Base-by-base conservation (phyloP, 2,797 vertebrate genomes). In the Tiaroga cobitis region DNA sequence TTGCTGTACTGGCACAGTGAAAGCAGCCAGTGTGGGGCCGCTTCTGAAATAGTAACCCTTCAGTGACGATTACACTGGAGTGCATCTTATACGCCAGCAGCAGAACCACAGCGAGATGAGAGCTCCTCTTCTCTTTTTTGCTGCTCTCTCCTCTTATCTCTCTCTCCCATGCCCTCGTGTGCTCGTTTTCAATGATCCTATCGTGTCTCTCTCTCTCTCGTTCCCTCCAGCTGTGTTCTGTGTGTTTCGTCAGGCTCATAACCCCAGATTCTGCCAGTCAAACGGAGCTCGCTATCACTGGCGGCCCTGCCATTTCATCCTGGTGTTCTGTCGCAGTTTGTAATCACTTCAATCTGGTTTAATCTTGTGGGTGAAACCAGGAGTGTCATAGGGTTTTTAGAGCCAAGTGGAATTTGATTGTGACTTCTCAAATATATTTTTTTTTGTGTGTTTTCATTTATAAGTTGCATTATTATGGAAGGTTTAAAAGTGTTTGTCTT, bases 21-120 rank as follows among this genome's bases (percentile, higher is more conserved):
- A 93, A 93, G 93, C 93, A 93, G 92, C 91, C 92, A 93, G 93
- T 93, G 93, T 94, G 93, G 32, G 75, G 88, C 90, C 88, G 91
- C 65, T 89, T 91, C 88, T 89, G 87, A 88, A 83, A 87, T 83
- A 86, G 85, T 80, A 74, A 86, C 79, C 83, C 85, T 81, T 86
- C 80, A 80, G 73, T 89, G 87, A 72, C 84, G 84, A 86, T 86
- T 78, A 69, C 79, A 79, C 78, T 87, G 72, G 63, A 82, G 86
- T 87, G 81, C 77, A 85, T 81, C 29, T 85, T 87, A 80, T 63
- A 70, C 49, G 83, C 85, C 84, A 83, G 70, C 68, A 86, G 68
- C 76, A 74, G 78, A 80, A 46, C 70, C 63, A 81, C 78, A 19
- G 63, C n/a, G 37, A 68, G 43, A 86, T 83, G 73, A 86, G 85